Conservation (phyloP, 2,113 vertebrate species). For the Fregata magnificens region DNA sequence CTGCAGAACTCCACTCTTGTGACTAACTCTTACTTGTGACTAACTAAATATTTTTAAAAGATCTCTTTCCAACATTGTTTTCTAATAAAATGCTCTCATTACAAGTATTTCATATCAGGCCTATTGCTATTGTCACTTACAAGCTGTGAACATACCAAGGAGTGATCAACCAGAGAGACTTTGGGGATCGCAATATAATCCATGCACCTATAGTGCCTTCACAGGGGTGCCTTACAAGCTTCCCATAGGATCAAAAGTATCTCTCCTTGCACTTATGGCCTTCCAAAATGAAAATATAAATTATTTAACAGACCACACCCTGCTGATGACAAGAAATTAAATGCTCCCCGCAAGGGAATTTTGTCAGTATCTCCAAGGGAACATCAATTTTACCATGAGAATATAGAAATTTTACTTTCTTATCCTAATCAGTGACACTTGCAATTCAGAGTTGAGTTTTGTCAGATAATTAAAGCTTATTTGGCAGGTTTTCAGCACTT, state of each 20-base stretch:
- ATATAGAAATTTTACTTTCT: neutral
- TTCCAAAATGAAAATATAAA: neutral
- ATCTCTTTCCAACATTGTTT: neutral
- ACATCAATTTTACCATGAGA: neutral
- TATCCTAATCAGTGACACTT: neutral
- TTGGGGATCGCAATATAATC: neutral
- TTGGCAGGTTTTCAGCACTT: neutral
- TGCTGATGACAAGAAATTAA: neutral
- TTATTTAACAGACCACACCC: neutral
- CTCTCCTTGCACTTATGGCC: neutral
- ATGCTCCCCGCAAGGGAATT: neutral
- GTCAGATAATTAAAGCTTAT: neutral
- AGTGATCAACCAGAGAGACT: neutral
- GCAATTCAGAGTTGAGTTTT: neutral
- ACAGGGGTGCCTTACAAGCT: neutral
- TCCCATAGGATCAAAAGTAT: neutral
- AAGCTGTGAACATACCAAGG: fast-evolving
- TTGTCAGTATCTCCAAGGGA: neutral
- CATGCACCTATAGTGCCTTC: neutral
- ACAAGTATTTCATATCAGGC: neutral
- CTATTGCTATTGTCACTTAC: neutral
- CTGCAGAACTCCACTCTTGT: neutral
- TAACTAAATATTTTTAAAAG: neutral
- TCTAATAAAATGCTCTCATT: neutral
- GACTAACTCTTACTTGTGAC: neutral